Conservation (phyloP, 2,113 vertebrate species). For the Hyperopisus bebe region DNA sequence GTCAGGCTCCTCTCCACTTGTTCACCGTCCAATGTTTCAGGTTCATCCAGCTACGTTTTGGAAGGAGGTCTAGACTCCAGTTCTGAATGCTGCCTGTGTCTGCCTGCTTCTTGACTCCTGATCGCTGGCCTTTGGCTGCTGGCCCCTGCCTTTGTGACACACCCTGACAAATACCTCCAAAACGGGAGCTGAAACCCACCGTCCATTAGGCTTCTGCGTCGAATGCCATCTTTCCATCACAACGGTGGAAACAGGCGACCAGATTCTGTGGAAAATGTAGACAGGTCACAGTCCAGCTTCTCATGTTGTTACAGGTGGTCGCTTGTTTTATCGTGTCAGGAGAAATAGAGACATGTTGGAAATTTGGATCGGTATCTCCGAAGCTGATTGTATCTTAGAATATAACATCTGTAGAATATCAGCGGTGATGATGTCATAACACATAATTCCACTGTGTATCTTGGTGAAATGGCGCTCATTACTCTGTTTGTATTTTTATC, state of each 20-base stretch:
- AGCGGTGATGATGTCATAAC: background rate
- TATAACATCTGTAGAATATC: background rate
- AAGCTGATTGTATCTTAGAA: background rate
- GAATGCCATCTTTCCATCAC: constrained; percentile 41
- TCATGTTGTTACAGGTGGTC: constrained; percentile 52
- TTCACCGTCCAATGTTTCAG: background rate
- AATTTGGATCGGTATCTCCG: constrained; percentile 26
- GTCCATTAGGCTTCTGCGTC: background rate
- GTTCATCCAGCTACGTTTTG: background rate
- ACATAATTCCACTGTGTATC: background rate
- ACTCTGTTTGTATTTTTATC: background rate
- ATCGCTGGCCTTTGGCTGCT: background rate
- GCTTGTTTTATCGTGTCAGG: constrained; percentile 30
- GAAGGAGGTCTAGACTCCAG: background rate
- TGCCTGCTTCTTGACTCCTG: background rate
- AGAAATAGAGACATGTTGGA: constrained; percentile 44
- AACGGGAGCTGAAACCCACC: constrained; percentile 36
- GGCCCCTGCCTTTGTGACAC: background rate
- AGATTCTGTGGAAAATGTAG: constrained; percentile 41
- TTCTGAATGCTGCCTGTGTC: background rate
- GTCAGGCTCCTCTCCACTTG: background rate
- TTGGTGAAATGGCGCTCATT: background rate
- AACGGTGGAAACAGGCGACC: background rate
- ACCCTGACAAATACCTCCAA: constrained; percentile 16
- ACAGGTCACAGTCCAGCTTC: constrained; percentile 17